phyloP scores from a whole-genome alignment of 2,113 vertebrate species.

The Synchiropus splendidus region DNA sequence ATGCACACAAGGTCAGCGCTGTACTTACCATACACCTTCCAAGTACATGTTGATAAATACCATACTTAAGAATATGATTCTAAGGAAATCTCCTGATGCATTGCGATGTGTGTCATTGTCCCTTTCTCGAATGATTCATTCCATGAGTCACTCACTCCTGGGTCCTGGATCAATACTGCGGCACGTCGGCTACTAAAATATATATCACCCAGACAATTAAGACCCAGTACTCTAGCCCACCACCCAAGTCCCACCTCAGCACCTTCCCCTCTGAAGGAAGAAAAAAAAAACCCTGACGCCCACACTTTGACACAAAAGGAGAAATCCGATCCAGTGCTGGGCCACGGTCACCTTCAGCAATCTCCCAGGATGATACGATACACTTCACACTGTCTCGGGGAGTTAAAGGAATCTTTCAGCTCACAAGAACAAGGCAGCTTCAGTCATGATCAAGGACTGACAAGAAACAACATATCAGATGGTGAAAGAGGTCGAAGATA shows the following conservation, averaged over 20 bases:
- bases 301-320: conserved; percentile 26
- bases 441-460: conserved; percentile 38
- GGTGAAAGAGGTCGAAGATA: conserved; percentile 51
- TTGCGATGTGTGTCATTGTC: too few relatives aligned
- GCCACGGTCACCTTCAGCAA: conserved; percentile 48
- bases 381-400: conserved; percentile 40
- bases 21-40: too few relatives aligned
- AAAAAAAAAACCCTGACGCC: neutral
- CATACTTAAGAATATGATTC: too few relatives aligned
- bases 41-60: too few relatives aligned
- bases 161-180: too few relatives aligned
- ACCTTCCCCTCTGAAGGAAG: conserved; percentile 16
- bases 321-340: conserved; percentile 58
- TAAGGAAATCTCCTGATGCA: too few relatives aligned
- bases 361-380: conserved; percentile 42
- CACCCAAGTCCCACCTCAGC: neutral
- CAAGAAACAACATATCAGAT: conserved; percentile 62
- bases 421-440: conserved; percentile 35
- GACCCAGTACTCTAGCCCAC: too few relatives aligned
- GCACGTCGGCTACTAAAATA: too few relatives aligned
- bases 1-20: too few relatives aligned
- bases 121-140: too few relatives aligned
- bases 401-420: conserved; percentile 51
- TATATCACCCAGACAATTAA: too few relatives aligned
- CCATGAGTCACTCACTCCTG: too few relatives aligned